Evolutionary conservation across 2,888 invertebrate genomes (phyloP).

Genomic region (Lymantria monacha): DNA sequence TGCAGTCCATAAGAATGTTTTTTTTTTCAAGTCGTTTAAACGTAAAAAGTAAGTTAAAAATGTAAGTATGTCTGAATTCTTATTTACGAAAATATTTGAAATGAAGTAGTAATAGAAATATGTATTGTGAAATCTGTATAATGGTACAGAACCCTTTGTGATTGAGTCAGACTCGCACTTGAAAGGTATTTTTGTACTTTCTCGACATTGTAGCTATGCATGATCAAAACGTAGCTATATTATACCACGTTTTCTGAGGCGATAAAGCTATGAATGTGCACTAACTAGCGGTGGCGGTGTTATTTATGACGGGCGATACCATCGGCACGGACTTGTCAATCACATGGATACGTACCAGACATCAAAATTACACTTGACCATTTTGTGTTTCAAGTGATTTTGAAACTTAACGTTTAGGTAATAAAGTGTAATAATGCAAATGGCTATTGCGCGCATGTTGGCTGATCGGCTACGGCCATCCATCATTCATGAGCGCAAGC

Average conservation of each 20-base stretch:
- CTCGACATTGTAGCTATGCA: neutral
- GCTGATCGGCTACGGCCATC: constrained; percentile 71
- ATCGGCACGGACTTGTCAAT: constrained; percentile 80
- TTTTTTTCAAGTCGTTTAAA: no score
- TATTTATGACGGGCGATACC: constrained; percentile 75
- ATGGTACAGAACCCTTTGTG: no score
- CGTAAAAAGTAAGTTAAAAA: no score
- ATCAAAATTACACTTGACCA: constrained; percentile 49
- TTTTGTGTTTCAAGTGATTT: constrained; percentile 33
- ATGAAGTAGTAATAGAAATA: no score
- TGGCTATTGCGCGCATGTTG: constrained; percentile 43
- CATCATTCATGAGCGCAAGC: constrained; percentile 69
- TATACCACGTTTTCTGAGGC: constrained; percentile 34
- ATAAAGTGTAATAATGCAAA: constrained; percentile 34
- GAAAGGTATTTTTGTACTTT: neutral
- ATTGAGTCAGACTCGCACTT: no score
- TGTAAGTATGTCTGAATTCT: no score
- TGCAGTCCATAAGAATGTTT: no score
- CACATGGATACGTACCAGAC: constrained; percentile 53
- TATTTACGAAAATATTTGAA: no score
- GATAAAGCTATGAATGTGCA: constrained; percentile 70
- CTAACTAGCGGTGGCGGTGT: constrained; percentile 77
- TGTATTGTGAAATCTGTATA: no score
- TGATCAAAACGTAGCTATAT: constrained; percentile 10
- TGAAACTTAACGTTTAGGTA: constrained; percentile 36